phyloP scores from a whole-genome alignment of 2,113 vertebrate species.

The Sceloporus undulatus region DNA sequence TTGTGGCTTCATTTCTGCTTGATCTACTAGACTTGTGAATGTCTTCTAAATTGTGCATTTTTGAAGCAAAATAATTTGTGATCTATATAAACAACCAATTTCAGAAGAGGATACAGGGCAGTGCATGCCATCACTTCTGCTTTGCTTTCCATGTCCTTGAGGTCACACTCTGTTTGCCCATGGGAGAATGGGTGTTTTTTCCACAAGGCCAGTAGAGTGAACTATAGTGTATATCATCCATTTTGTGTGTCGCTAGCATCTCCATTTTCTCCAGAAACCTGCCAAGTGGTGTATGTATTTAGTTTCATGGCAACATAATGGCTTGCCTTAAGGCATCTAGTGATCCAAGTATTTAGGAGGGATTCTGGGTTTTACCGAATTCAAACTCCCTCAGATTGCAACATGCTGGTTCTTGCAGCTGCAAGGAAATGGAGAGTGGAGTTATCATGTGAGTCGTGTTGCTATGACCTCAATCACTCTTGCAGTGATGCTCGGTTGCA shows the following conservation, averaged over 20 bases:
- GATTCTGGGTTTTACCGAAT: neutral
- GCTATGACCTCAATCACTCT: neutral
- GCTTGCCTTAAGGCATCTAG: neutral
- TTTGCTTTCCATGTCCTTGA: neutral
- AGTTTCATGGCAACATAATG: neutral
- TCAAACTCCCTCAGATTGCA: neutral
- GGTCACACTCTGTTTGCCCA: neutral
- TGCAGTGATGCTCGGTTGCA: conserved; percentile 30
- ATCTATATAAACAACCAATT: neutral
- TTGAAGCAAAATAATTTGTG: neutral
- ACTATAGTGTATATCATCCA: neutral
- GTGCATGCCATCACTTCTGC: neutral
- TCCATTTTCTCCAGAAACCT: neutral
- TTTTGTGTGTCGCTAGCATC: neutral
- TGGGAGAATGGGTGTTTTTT: neutral
- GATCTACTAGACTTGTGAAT: no score
- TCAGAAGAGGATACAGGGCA: neutral
- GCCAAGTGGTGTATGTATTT: neutral
- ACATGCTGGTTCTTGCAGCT: no score
- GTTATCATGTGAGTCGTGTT: neutral
- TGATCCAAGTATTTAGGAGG: neutral
- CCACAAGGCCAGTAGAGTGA: neutral
- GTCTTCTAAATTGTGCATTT: neutral
- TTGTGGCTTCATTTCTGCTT: no score
- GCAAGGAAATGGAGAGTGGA: neutral